Evolutionary conservation across 2,113 vertebrate species (phyloP).

Genomic region (Mugil cephalus): DNA sequence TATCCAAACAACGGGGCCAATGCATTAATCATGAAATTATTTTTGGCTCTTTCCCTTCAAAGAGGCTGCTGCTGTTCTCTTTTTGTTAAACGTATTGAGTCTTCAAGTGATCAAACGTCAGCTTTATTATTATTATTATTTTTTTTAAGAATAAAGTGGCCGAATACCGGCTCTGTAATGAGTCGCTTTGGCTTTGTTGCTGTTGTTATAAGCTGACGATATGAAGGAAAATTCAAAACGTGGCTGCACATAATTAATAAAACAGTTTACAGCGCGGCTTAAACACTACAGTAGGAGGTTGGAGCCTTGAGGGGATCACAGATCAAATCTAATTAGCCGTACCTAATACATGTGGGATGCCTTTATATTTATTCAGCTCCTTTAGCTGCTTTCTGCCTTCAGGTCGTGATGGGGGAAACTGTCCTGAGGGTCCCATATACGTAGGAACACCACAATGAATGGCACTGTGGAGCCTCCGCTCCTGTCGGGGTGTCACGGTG

Average conservation of each 20-base stretch:
- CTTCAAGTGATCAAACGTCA: constrained; percentile 19
- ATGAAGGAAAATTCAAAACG: constrained; percentile 32
- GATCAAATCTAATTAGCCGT: constrained; percentile 77
- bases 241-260: constrained; percentile 59
- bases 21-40: constrained; percentile 59
- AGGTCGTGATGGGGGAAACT: constrained; percentile 54
- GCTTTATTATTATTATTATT: too few species aligned
- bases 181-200: constrained; percentile 10
- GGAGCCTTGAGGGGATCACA: constrained; percentile 59
- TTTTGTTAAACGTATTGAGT: constrained; percentile 13
- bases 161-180: constrained; percentile 2
- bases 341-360: constrained; percentile 64
- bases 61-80: constrained; percentile 18
- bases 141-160: constrained; percentile 20
- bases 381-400: constrained; percentile 68
- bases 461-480: constrained; percentile 32
- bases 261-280: constrained; percentile 42
- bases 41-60: constrained; percentile 44
- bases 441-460: constrained; percentile 23
- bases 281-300: constrained; percentile 61
- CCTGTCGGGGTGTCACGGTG: constrained; percentile 21
- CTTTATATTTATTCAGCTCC: constrained; percentile 72
- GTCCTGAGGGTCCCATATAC: constrained; percentile 51
- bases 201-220: constrained; percentile 6
- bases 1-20: constrained; percentile 43